Base-by-base conservation (phyloP, 2,888 invertebrate species). In the Catonia carolina region DNA sequence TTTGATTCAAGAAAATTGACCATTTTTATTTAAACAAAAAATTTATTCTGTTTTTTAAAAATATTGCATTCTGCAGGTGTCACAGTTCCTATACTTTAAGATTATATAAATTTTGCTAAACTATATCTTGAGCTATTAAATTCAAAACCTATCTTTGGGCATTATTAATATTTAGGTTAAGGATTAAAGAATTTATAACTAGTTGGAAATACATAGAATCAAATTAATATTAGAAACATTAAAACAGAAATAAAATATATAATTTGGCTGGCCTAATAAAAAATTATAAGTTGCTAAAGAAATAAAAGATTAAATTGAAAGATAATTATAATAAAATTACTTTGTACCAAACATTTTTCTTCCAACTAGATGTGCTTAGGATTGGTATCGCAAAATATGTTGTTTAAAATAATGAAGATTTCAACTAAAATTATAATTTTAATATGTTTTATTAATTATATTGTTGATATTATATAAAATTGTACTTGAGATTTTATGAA, bases 91-190 rank as follows among this genome's bases (percentile, higher is more conserved):
- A 27, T 27, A 27, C 8, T 27, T 27, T 27, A 8, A 27, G 27
- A 27, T 27, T 27, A 27, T 27, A 27, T 27, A 27, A 27, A 45
- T 45, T 45, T 45, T 45, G 45, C 45, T 20, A 20, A 22, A 45
- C 45, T 45, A 23, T 27, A 45, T 45, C 45, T 45, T 45, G 45
- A 55, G 55, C 57, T 36, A 47, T 55, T 60, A 62, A 63, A 63
- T 63, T 63, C 63, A 59, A 60, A 60, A 53, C 61, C 58, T 61
- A 55, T 50, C 51, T 60, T 63, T 61, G 61, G 63, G 63, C 61
- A 61, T 61, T 63, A 61, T 58, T 61, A 59, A 56, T 59, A 58
- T 61, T 63, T 61, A 61, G 59, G 60, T 49, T 60, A 55, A 58
- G 57, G 53, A 58, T 53, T 55, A 53, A 52, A 52, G 61, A 61